Base-by-base conservation (phyloP, 2,113 vertebrate species). In the Microcebus tavaratra region DNA sequence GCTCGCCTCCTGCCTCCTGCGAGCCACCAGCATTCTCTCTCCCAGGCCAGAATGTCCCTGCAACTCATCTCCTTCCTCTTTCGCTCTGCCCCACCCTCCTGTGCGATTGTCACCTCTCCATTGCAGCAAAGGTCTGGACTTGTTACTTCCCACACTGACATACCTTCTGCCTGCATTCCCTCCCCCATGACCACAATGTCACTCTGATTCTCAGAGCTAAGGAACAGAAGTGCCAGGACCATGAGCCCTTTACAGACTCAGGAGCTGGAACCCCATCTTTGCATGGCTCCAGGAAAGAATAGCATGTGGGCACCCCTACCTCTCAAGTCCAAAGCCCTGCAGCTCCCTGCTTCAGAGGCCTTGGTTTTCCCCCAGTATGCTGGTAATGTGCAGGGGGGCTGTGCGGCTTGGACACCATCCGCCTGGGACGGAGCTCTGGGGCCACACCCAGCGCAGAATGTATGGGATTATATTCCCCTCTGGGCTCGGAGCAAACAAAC, bases 311-410 rank as follows among this genome's bases (percentile, higher is more conserved):
- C 12, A 13, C 23, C 45, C 48, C 21, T 6, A 15, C 1, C 12
- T 70, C 34, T 59, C 9, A 5, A 68, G 25, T 36, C 76, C 14
- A 42, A 34, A 45, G 45, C 27, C 12, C 67, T 57, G 10, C 2
- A 67, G 61, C 57, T 45, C 17, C 34, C 34, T 34, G 63, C 45
- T 27, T 1, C 36, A 3, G 31, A 61, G 75, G 27, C 45, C 70
- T 85, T 36, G 0, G 23, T 67, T 5, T 23, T 59, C n/a, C 48
- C 8, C 0, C 8, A 4, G 42, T 7, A 21, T 21, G 5, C 15
- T 12, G 76, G 78, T 8, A 34, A 39, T 3, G 1, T 7, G 31
- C 50, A 27, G 53, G 20, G 78, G 15, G 1, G 3, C 8, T 11
- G 61, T 45, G n/a, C 0, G 11, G 45, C 42, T 50, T 1, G 18